Conservation (phyloP, 2,113 vertebrate species). For the Phocoena sinus region DNA sequence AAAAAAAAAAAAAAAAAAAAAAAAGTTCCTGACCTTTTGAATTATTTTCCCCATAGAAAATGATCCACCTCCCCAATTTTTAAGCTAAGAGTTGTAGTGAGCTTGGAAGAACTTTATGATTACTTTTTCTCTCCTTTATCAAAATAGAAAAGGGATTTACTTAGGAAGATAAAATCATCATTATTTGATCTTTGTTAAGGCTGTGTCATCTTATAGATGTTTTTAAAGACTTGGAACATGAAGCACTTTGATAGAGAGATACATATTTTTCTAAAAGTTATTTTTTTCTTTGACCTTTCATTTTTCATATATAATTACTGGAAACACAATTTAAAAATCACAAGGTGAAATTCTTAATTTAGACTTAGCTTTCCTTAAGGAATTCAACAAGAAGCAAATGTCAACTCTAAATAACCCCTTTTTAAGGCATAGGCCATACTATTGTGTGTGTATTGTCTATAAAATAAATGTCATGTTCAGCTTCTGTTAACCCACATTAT, state of each 20-base stretch:
- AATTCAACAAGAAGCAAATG: constrained; percentile 19
- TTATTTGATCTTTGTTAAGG: constrained; percentile 21
- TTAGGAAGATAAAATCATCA: neutral
- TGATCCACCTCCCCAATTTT: neutral
- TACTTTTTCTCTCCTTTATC: constrained; percentile 9
- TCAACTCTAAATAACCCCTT: constrained; percentile 32
- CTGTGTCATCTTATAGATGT: neutral
- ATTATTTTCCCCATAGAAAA: constrained; percentile 2
- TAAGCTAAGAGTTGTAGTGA: neutral
- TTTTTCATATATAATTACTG: neutral
- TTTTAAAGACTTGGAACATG: constrained; percentile 16
- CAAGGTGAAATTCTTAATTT: constrained; percentile 34
- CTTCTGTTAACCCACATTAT: constrained; percentile 9
- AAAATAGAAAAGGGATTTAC: neutral
- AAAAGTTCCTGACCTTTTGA: neutral
- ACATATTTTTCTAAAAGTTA: constrained; percentile 14
- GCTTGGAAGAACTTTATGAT: neutral
- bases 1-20: no score
- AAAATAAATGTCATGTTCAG: constrained; percentile 35
- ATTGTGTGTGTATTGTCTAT: neutral
- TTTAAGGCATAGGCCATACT: neutral
- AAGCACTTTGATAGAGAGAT: neutral
- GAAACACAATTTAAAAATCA: neutral
- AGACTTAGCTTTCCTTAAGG: neutral
- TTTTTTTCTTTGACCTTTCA: constrained; percentile 41